Base-by-base conservation (phyloP, 1,140 invertebrate genomes). In the Drosophila navojoa region DNA sequence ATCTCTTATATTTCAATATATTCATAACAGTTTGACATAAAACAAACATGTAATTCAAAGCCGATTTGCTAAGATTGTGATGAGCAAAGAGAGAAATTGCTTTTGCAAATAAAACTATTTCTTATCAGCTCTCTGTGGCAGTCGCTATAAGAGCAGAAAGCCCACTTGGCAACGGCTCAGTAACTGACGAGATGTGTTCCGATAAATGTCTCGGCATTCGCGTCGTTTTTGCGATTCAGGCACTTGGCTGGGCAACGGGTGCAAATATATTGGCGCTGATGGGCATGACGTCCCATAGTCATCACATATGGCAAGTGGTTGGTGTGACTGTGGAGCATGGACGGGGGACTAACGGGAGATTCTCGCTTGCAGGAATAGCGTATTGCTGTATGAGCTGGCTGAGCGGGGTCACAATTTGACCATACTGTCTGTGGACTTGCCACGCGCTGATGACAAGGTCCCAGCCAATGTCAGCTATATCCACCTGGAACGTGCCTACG, bases 341-440 rank as follows among this genome's bases (percentile, higher is more conserved):
- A 3, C 10, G 10, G 3, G 5, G 13, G 13, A 5, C 1, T 60
- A 35, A 27, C 25, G 9, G 15, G 4, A 3, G 6, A 27, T 11
- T 22, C 2, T 1, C 42, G 15, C 15, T 54, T 32, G 40, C 19
- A 66, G 68, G 59, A 70, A 71, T 19, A 73, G 71, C 29, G 71
- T 73, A 13, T 25, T 81, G 16, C 40, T 76, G 4, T 25, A 76
- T 13, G 72, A 64, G 7, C 58, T 79, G 10, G 72, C 68, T 1
- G 71, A 53, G 25, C 50, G 72, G 38, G 79, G 76, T 6, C 79
- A 76, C 25, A 76, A 78, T 70, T 19, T 81, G 29, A 81, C 78
- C 7, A 60, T 80, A 44, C n/a, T 73, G 5, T 68, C 71, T 5
- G 71, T 73, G 10, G 44, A 73, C 13, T 11, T 73, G 63, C 71